Conservation (phyloP, 2,888 invertebrate genomes). For the Hyposoter didymator region DNA sequence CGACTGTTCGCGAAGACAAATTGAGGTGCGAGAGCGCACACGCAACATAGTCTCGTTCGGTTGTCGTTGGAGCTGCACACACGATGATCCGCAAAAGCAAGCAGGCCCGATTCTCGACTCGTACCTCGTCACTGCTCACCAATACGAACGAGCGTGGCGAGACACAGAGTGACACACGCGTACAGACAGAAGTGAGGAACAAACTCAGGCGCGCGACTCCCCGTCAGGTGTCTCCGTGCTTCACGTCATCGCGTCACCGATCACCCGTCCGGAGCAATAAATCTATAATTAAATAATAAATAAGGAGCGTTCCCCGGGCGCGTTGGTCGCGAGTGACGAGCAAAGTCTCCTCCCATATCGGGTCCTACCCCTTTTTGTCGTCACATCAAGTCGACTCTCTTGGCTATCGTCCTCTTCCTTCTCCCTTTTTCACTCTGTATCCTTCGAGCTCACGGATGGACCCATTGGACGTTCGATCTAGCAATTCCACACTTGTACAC, state of each 20-base stretch:
- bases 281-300: conserved; percentile 82
- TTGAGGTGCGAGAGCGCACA: conserved; percentile 66
- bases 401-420: conserved; percentile 63
- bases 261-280: conserved; percentile 75
- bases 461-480: conserved; percentile 6
- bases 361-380: conserved; percentile 79
- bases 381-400: conserved; percentile 66
- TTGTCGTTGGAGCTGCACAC: conserved; percentile 57
- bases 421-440: neutral
- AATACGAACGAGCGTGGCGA: neutral
- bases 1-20: conserved; percentile 67
- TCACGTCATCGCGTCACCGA: conserved; percentile 67
- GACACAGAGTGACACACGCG: neutral
- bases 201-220: conserved; percentile 56
- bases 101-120: conserved; percentile 31
- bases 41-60: conserved; percentile 40
- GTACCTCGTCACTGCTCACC: neutral
- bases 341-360: conserved; percentile 78
- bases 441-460: neutral
- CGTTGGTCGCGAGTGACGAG: conserved; percentile 70
- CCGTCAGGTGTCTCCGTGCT: conserved; percentile 72
- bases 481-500: conserved; percentile 32
- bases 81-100: conserved; percentile 42
- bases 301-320: conserved; percentile 74
- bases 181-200: conserved; percentile 19